A percentile compares a stretch with the other conserved stretches of the same genome.
Evolutionary conservation across 2,888 invertebrate species (phyloP).

Genomic region (Taphrorychus bicolor): DNA sequence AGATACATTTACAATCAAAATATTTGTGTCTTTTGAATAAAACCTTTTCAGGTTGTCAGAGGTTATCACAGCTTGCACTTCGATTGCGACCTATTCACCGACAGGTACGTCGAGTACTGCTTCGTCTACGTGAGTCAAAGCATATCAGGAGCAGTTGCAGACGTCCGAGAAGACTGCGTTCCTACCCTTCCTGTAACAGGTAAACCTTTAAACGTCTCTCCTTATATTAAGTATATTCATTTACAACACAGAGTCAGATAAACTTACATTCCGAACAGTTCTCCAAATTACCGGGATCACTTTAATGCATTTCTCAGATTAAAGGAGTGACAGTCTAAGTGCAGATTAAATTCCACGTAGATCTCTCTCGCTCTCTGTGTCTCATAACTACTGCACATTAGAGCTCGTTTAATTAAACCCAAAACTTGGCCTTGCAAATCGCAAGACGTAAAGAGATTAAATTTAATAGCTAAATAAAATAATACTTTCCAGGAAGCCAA

Average conservation of each 20-base stretch:
- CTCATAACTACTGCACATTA: too few relatives aligned
- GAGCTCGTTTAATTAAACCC: background rate
- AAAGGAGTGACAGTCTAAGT: background rate
- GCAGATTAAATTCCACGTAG: conserved; percentile 4
- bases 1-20: too few relatives aligned
- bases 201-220: conserved; percentile 59
- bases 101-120: conserved; percentile 85
- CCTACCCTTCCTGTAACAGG: conserved; percentile 83
- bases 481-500: background rate
- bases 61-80: conserved; percentile 80
- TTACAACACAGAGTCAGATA: too few relatives aligned
- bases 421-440: background rate
- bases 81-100: conserved; percentile 83
- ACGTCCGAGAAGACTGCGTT: conserved; percentile 84
- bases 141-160: conserved; percentile 83
- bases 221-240: too few relatives aligned
- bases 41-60: conserved; percentile 59
- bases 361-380: background rate
- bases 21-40: too few relatives aligned
- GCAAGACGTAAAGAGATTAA: too few relatives aligned
- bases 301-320: conserved; percentile 1
- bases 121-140: conserved; percentile 89
- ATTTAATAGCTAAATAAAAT: background rate
- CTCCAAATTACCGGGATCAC: background rate
- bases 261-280: too few relatives aligned